Evolutionary conservation across 92 coral and sea anemone genomes (phyloP), one percentile per base, ranked within the genome.

Genomic region (Montipora capitata): DNA sequence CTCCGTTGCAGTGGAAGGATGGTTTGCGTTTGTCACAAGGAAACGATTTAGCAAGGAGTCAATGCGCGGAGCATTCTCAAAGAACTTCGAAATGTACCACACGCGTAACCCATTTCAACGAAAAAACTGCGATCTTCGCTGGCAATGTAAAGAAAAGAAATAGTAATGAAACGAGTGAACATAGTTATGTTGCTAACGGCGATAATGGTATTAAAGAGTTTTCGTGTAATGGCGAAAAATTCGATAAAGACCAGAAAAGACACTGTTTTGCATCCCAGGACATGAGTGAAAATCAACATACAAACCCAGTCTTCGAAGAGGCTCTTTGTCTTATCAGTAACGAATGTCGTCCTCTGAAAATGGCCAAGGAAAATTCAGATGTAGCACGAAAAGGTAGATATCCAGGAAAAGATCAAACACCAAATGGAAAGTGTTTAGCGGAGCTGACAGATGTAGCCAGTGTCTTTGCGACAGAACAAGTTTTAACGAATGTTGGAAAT

Each of bases 1-100:
- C 87, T 11, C 99, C 99, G 16, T 79, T 79, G 11, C 72, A 82
- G 10, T 95, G 96, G 98, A 80, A 74, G 15, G 27, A 64, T 58
- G 56, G 39, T 58, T 20, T 45, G n/a, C 10, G 10, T 74, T 56
- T 40, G 48, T 20, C 56, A 13, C 38, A 52, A 7, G 74, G 51
- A 35, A 49, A 64, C 17, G 8, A 58, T 72, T 62, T 18, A 8
- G 1, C 15, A 40, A 43, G 79, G 69, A 62, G 79, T 61, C 59
- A 12, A 17, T 13, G 27, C 78, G 2, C 70, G 44, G 72, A 82
- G 8, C 48, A 41, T 71, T 72, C 16, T 83, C 44, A 72, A 16
- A 16, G 35, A 40, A 42, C 43, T 3, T 73, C 11, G 72, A 10
- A 7, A 1, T 42, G 48, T 10, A 10, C 72, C 62, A 3, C 3